A percentile compares a stretch with the other conserved stretches of the same genome.
Evolutionary conservation across 2,888 invertebrate genomes (phyloP).

Genomic region (Microplitis deprimator): DNA sequence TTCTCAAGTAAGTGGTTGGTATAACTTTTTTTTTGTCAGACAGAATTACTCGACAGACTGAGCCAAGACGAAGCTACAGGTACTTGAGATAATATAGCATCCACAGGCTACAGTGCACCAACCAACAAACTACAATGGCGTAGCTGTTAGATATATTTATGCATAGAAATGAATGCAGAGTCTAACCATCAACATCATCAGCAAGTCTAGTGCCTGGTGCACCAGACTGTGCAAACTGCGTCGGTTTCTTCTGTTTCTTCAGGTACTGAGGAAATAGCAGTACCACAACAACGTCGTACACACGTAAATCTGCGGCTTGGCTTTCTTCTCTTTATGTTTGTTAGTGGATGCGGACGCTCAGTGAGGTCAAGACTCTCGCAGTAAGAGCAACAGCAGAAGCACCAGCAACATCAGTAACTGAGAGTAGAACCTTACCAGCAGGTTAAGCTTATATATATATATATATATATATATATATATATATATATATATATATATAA

Average conservation of each 20-base stretch:
- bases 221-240: neutral
- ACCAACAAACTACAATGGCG: conserved; percentile 43
- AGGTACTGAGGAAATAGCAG: conserved; percentile 16
- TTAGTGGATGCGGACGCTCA: conserved; percentile 23
- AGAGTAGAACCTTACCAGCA: neutral
- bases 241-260: neutral
- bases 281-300: conserved; percentile 11
- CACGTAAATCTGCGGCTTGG: conserved; percentile 43
- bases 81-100: conserved; percentile 44
- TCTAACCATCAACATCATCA: conserved; percentile 15
- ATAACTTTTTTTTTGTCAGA: neutral
- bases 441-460: neutral
- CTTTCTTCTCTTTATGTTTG: conserved; percentile 19
- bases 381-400: conserved; percentile 26
- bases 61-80: conserved; percentile 47
- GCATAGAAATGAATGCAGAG: conserved; percentile 19
- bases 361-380: conserved; percentile 50
- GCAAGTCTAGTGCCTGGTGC: neutral
- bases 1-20: conserved; percentile 5
- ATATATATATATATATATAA: too few species aligned
- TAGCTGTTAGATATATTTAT: conserved; percentile 35
- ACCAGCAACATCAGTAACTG: neutral
- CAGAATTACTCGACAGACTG: neutral
- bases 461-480: too few species aligned
- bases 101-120: conserved; percentile 35